Conservation (phyloP, 2,113 vertebrate species). For the Cinclus mexicanus region DNA sequence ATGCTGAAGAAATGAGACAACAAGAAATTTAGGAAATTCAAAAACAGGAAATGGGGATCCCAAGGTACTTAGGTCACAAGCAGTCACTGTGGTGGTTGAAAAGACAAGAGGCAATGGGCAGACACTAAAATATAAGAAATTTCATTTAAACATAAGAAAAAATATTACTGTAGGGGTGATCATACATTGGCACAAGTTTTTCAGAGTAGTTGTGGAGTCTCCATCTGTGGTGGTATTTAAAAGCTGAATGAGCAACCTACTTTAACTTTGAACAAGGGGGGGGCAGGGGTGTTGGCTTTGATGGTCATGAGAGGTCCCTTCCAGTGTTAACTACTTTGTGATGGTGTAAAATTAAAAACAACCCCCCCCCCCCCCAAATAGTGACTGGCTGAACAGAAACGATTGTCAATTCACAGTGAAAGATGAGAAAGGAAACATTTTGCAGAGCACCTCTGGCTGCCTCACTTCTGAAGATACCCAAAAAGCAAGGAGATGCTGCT, state of each 20-base stretch:
- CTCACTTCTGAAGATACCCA: background rate
- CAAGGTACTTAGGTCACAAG: background rate
- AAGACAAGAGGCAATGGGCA: background rate
- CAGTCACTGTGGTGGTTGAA: background rate
- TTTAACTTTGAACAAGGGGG: background rate
- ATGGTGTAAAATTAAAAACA: background rate
- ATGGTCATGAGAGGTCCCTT: background rate
- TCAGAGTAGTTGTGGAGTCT: background rate
- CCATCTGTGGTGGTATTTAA: background rate
- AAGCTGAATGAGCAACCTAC: background rate
- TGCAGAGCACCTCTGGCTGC: background rate
- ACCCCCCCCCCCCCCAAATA: background rate
- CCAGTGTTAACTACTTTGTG: background rate
- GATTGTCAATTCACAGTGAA: background rate
- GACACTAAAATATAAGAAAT: background rate
- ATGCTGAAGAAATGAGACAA: background rate
- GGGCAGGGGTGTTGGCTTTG: fast-evolving
- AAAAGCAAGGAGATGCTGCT: background rate
- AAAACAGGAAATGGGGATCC: background rate
- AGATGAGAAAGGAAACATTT: background rate
- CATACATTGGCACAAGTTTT: background rate
- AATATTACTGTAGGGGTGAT: background rate
- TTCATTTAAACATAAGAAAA: background rate
- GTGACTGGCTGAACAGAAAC: background rate
- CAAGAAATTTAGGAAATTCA: background rate